A percentile compares a stretch with the other conserved stretches of the same genome.
phyloP scores from a whole-genome alignment of 2,113 vertebrate species.

The Uria aalge region DNA sequence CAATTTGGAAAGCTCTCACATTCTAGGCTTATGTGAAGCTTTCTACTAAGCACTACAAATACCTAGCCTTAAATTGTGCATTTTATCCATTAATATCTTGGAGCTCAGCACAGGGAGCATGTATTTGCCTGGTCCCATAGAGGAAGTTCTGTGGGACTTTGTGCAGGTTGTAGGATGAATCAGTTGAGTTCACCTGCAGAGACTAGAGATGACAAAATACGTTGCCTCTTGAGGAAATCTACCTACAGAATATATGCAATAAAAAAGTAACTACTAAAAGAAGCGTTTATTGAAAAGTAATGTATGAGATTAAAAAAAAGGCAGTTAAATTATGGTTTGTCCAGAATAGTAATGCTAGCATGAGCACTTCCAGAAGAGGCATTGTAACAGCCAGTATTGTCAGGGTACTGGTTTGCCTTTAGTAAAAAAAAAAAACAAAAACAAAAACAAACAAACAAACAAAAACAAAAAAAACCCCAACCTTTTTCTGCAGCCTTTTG shows the following conservation, averaged over 20 bases:
- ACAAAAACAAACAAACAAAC: too few relatives aligned
- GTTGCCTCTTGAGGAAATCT: background rate
- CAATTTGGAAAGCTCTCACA: background rate
- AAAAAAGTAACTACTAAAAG: background rate
- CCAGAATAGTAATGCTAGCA: background rate
- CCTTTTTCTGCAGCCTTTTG: background rate
- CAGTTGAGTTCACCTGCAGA: background rate
- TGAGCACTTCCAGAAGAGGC: background rate
- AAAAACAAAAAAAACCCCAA: too few relatives aligned
- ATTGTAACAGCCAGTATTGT: background rate
- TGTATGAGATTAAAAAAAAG: background rate
- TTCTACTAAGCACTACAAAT: background rate
- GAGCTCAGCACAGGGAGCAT: background rate
- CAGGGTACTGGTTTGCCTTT: background rate
- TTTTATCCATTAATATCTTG: background rate
- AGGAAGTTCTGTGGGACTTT: background rate
- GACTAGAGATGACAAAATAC: background rate
- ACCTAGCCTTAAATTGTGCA: background rate
- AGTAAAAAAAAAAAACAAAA: background rate
- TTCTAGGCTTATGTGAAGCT: background rate
- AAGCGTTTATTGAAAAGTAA: background rate
- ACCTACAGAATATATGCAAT: background rate
- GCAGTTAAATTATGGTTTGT: background rate
- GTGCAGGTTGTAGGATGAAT: background rate
- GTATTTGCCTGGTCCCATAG: background rate